phyloP scores from a whole-genome alignment of 2,888 invertebrate genomes.

The Nomada fabriciana region DNA sequence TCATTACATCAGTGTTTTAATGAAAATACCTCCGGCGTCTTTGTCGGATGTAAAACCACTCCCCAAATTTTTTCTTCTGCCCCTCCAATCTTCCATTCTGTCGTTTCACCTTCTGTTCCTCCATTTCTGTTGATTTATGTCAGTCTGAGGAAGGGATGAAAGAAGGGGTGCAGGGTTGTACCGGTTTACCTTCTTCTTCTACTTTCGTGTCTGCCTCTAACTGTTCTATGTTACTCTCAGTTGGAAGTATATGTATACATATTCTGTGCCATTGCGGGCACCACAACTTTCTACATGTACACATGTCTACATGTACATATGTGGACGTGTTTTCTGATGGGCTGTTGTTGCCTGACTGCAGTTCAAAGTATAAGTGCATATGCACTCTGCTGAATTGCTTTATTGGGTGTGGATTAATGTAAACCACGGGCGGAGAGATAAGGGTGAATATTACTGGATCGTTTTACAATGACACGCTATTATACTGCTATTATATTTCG shows the following conservation, averaged over 20 bases:
- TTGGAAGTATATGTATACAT: not conserved
- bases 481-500: too few species aligned
- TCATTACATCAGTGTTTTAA: conserved; percentile 60
- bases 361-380: too few species aligned
- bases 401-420: too few species aligned
- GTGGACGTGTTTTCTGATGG: too few species aligned
- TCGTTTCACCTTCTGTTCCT: not conserved
- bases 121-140: not conserved
- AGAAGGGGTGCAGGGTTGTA: not conserved
- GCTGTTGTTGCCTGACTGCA: too few species aligned
- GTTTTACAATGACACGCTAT: too few species aligned
- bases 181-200: not conserved
- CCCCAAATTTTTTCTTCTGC: not conserved
- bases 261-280: conserved; percentile 25
- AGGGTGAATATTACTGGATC: too few species aligned
- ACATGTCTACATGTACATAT: too few species aligned
- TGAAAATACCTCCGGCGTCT: conserved; percentile 51
- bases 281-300: too few species aligned
- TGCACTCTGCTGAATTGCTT: too few species aligned
- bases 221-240: not conserved
- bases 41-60: not conserved
- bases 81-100: not conserved
- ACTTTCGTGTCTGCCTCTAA: not conserved
- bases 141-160: conserved; percentile 3
- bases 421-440: too few species aligned